Evolutionary conservation across 2,797 vertebrate species (phyloP).

Genomic region (Cyclopterus lumpus): DNA sequence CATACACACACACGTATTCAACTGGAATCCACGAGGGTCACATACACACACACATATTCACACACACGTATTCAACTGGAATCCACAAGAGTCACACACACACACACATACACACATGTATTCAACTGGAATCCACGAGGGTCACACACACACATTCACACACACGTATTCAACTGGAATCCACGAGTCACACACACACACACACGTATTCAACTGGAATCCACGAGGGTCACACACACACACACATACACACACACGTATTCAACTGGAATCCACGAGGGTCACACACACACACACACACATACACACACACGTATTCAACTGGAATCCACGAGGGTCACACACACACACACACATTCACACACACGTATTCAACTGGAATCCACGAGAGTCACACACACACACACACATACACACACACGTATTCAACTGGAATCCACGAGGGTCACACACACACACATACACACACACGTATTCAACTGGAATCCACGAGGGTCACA

Average conservation of each 20-base stretch:
- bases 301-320: background rate
- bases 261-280: background rate
- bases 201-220: too few relatives aligned
- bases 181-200: background rate
- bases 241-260: background rate
- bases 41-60: background rate
- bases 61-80: background rate
- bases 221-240: too few relatives aligned
- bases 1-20: background rate
- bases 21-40: background rate
- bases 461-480: background rate
- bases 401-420: background rate
- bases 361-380: background rate
- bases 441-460: background rate
- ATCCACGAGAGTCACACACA: background rate
- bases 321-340: background rate
- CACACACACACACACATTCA: background rate
- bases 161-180: background rate
- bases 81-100: background rate
- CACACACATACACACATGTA: too few relatives aligned
- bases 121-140: too few relatives aligned
- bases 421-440: background rate
- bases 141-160: background rate
- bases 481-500: background rate
- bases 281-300: background rate